Conservation (phyloP, 1,140 invertebrate species). For the Papilio glaucus region DNA sequence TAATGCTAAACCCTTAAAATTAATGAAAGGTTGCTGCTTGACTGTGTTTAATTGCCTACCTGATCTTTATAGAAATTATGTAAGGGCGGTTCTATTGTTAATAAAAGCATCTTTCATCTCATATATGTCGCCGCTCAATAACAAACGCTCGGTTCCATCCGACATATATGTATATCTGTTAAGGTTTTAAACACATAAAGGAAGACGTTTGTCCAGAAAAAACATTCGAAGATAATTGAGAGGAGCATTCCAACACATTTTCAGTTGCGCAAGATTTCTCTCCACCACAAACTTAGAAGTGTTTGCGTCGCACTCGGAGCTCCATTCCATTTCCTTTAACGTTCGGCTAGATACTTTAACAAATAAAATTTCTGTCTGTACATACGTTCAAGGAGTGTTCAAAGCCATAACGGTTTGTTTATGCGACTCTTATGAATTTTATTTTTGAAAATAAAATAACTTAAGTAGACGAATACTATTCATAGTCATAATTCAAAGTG, state of each 20-base stretch:
- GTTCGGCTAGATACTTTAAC: slow-evolving; percentile 34
- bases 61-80: too few relatives aligned
- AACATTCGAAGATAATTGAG: slow-evolving; percentile 18
- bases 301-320: slow-evolving; percentile 29
- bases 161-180: too few relatives aligned
- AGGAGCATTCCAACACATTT: slow-evolving; percentile 16
- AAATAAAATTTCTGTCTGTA: slow-evolving; percentile 37
- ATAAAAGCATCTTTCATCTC: too few relatives aligned
- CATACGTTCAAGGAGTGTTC: slow-evolving; percentile 12
- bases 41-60: too few relatives aligned
- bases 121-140: too few relatives aligned
- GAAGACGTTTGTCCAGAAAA: not conserved
- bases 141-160: too few relatives aligned
- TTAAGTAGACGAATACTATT: not conserved
- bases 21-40: too few relatives aligned
- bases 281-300: slow-evolving; percentile 14
- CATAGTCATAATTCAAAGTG: too few relatives aligned
- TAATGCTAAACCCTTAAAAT: too few relatives aligned
- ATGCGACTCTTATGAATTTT: slow-evolving; percentile 22
- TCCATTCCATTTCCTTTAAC: slow-evolving; percentile 38
- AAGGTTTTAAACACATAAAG: too few relatives aligned
- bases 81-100: too few relatives aligned
- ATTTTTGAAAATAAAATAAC: not conserved
- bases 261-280: slow-evolving; percentile 28
- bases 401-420: slow-evolving; percentile 17